phyloP scores from a whole-genome alignment of 2,113 vertebrate species.

The Psephotus haematonotus region DNA sequence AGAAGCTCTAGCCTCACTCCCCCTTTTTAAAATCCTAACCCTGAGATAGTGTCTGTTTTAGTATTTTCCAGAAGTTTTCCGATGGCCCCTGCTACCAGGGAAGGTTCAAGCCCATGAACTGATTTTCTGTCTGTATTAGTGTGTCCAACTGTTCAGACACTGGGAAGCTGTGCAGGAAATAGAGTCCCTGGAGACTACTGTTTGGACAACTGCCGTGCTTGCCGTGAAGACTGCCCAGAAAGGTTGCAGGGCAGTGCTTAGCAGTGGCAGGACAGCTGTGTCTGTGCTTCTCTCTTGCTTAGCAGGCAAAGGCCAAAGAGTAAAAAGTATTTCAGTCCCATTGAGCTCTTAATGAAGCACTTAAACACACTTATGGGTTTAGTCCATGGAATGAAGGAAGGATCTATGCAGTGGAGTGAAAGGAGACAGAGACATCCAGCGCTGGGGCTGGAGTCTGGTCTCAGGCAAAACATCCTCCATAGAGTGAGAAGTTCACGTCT shows the following conservation, averaged over 20 bases:
- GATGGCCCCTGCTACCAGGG: not conserved
- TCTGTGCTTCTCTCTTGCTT: not conserved
- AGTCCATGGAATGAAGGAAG: not conserved
- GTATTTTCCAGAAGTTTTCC: not conserved
- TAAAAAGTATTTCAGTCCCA: not conserved
- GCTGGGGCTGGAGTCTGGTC: not conserved
- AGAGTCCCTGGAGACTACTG: not conserved
- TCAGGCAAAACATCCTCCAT: not conserved
- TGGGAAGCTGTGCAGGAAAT: not conserved
- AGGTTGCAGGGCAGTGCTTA: not conserved
- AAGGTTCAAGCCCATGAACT: not conserved
- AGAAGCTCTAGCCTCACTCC: not conserved
- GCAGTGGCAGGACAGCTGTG: not conserved
- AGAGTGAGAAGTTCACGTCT: not conserved
- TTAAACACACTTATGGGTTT: not conserved
- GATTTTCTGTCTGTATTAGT: not conserved
- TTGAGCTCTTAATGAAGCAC: not conserved
- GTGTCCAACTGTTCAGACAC: not conserved
- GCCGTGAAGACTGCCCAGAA: accelerated
- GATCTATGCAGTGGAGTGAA: not conserved
- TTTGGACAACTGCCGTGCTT: not conserved
- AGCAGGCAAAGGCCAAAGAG: not conserved
- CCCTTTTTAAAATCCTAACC: not conserved
- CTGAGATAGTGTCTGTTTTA: not conserved
- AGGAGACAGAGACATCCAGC: not conserved